These are phyloP conservation scores for Plagodis pulveraria DNA, from an alignment of 2,888 invertebrate genomes.

Conservation along the genomic window DNA sequence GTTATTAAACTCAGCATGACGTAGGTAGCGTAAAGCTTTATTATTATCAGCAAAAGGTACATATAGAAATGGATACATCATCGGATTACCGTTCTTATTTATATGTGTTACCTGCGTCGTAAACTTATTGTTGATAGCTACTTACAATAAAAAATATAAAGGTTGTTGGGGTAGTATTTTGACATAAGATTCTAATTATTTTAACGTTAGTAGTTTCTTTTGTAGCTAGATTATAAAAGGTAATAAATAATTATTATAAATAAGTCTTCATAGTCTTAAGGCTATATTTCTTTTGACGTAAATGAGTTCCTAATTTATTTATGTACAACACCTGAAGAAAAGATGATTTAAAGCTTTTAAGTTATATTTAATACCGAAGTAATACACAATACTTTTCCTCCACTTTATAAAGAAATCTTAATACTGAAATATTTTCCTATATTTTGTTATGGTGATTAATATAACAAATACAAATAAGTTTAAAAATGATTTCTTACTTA, in stretches of 20 bases:
- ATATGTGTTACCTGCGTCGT: slow-evolving; percentile 68
- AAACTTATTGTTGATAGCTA: slow-evolving; percentile 66
- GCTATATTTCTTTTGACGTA: no score
- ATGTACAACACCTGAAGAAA: no score
- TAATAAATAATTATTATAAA: slow-evolving; percentile 47
- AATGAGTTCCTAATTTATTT: no score
- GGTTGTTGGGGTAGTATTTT: slow-evolving; percentile 69
- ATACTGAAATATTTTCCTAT: no score
- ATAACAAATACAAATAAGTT: no score
- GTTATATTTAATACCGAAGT: no score
- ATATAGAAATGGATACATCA: slow-evolving; percentile 50
- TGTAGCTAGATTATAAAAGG: slow-evolving; percentile 54
- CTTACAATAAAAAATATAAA: slow-evolving; percentile 65
- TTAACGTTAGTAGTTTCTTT: slow-evolving; percentile 65
- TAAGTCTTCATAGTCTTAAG: no score
- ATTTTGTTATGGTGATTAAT: no score
- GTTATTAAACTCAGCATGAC: slow-evolving; percentile 61
- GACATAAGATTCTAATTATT: slow-evolving; percentile 79
- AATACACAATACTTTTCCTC: no score
- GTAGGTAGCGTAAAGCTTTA: slow-evolving; percentile 56
- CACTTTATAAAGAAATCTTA: no score
- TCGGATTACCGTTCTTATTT: slow-evolving; percentile 78
- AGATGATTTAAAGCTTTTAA: no score
- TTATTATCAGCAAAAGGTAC: slow-evolving; percentile 41
- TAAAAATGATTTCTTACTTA: no score